A percentile compares a stretch with the other conserved stretches of the same genome.
These are phyloP conservation scores for Dolomedes plantarius DNA, from an alignment of 2,888 invertebrate genomes.

Conservation along the genomic window DNA sequence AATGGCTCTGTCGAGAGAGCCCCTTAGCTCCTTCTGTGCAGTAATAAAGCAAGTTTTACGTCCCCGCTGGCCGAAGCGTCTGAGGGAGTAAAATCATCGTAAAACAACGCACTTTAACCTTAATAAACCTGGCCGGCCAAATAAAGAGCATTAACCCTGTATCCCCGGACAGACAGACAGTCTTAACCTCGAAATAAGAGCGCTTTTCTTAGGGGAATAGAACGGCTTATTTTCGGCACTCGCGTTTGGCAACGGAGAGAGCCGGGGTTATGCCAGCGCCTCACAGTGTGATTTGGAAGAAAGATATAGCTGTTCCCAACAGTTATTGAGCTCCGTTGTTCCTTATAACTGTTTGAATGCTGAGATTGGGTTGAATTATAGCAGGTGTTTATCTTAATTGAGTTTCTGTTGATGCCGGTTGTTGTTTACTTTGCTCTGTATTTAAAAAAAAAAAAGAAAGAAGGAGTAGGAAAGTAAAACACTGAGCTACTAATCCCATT, in stretches of 20 bases:
- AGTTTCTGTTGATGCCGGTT: not conserved
- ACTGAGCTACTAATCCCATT: no score
- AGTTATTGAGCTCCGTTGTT: not conserved
- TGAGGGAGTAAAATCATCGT: conserved; percentile 69
- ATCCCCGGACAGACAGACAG: conserved; percentile 65
- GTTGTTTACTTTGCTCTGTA: not conserved
- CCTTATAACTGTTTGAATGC: not conserved
- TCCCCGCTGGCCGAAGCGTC: conserved; percentile 62
- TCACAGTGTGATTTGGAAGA: conserved; percentile 11
- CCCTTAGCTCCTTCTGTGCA: conserved; percentile 62
- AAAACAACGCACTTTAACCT: conserved; percentile 72
- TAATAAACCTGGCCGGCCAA: conserved; percentile 71
- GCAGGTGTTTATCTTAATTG: conserved; percentile 1
- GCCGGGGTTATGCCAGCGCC: conserved; percentile 6
- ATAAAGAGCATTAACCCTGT: conserved; percentile 70
- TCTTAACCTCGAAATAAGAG: conserved; percentile 64
- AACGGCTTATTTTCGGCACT: conserved; percentile 42
- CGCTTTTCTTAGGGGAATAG: conserved; percentile 29
- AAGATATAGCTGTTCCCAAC: not conserved
- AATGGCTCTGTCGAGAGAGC: conserved; percentile 68
- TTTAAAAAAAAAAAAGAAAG: no score
- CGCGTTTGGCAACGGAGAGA: conserved; percentile 8
- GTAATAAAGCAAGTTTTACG: conserved; percentile 71
- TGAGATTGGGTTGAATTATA: not conserved
- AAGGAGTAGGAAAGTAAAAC: no score